Conservation (phyloP, 2,113 vertebrate genomes). For the Cyanocitta stelleri region DNA sequence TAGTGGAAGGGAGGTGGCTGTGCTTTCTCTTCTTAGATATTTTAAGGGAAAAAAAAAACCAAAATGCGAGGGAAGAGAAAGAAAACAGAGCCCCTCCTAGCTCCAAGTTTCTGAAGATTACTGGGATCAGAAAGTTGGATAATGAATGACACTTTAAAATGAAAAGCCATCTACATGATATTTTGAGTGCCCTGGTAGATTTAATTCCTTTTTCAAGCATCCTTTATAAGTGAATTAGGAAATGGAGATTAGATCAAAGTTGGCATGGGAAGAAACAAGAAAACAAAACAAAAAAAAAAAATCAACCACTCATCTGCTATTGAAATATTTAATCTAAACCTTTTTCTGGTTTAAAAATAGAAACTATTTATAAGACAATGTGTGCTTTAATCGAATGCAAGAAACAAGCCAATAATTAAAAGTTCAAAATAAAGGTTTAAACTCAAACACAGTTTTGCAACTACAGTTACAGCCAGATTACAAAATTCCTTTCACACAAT, state of each 20-base stretch:
- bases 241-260: not conserved
- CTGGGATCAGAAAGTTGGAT: conserved; percentile 15
- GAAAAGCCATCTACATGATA: not conserved
- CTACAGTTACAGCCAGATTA: conserved; percentile 56
- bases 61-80: not conserved
- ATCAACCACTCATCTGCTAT: not conserved
- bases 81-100: not conserved
- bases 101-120: not conserved
- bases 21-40: not conserved
- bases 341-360: conserved; percentile 22
- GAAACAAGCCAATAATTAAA: conserved; percentile 20
- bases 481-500: conserved; percentile 67
- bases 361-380: not conserved
- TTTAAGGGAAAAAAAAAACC: not conserved
- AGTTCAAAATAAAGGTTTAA: conserved; percentile 38
- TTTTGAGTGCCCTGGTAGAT: not conserved
- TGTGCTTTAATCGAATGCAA: conserved; percentile 5
- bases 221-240: conserved; percentile 11
- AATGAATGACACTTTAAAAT: conserved; percentile 24
- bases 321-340: not conserved
- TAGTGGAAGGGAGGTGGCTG: not conserved
- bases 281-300: conserved; percentile 9
- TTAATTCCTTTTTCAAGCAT: conserved; percentile 11
- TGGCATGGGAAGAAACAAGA: conserved; percentile 34
- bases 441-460: conserved; percentile 57